These are phyloP conservation scores for Xiphophorus couchianus DNA, from an alignment of 2,113 vertebrate species.

Conservation along the genomic window DNA sequence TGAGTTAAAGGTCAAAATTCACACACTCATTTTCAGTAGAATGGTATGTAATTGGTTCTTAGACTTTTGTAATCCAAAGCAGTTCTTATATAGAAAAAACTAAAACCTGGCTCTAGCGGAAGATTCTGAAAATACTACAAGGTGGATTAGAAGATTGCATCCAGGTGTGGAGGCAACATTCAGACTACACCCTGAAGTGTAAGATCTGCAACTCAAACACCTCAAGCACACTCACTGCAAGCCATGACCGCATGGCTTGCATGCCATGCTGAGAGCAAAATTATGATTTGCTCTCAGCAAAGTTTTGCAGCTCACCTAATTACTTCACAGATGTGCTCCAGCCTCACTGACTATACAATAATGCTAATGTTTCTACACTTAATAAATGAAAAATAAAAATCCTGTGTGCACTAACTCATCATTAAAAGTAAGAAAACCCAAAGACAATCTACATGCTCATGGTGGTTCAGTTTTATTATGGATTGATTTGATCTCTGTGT, in stretches of 20 bases:
- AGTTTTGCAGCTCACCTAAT: slow-evolving; percentile 31
- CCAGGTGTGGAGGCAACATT: too few species aligned
- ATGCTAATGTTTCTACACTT: slow-evolving; percentile 9
- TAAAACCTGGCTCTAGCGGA: too few species aligned
- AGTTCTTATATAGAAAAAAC: too few species aligned
- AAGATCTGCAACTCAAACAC: too few species aligned
- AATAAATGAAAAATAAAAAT: slow-evolving; percentile 31
- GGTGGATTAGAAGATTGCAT: too few species aligned
- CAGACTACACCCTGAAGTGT: too few species aligned
- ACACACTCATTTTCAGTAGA: too few species aligned
- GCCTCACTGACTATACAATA: slow-evolving; percentile 36
- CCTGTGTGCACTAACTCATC: slow-evolving; percentile 1
- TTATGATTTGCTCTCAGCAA: slow-evolving; percentile 19
- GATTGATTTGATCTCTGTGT: too few species aligned
- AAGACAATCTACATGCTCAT: slow-evolving; percentile 11
- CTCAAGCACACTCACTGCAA: too few species aligned
- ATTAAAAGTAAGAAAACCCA: not conserved
- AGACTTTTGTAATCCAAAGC: too few species aligned
- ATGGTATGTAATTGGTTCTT: not conserved
- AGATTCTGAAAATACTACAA: too few species aligned
- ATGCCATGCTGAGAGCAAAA: not conserved
- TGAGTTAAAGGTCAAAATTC: slow-evolving; percentile 1
- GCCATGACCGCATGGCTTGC: slow-evolving; percentile 51
- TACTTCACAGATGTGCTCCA: slow-evolving; percentile 30
- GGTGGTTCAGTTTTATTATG: not conserved